Evolutionary conservation across 1,140 invertebrate genomes (phyloP).

Genomic region (Vanessa atalanta): DNA sequence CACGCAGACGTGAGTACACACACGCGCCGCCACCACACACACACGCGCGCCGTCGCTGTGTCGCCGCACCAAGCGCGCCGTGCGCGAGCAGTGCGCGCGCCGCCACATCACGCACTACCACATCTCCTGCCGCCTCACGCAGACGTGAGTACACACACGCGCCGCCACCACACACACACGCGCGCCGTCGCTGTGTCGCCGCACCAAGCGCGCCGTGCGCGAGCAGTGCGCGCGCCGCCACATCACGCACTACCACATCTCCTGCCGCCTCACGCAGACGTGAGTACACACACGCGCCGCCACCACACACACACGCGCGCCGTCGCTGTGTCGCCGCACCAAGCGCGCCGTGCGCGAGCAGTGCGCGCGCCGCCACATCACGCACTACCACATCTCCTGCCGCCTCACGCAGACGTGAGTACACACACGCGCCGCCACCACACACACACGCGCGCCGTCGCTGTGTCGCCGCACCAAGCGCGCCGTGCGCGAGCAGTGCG

Average conservation of each 20-base stretch:
- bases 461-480: slow-evolving; percentile 95
- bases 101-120: slow-evolving; percentile 84
- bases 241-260: slow-evolving; percentile 86
- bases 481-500: slow-evolving; percentile 88
- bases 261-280: slow-evolving; percentile 93
- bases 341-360: slow-evolving; percentile 90
- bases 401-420: slow-evolving; percentile 89
- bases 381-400: slow-evolving; percentile 87
- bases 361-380: slow-evolving; percentile 84
- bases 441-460: slow-evolving; percentile 89
- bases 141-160: slow-evolving; percentile 62
- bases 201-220: slow-evolving; percentile 92
- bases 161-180: slow-evolving; percentile 55
- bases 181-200: slow-evolving; percentile 90
- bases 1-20: slow-evolving; percentile 84
- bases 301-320: slow-evolving; percentile 78
- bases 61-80: slow-evolving; percentile 92
- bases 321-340: slow-evolving; percentile 93
- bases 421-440: slow-evolving; percentile 89
- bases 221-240: slow-evolving; percentile 86
- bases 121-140: slow-evolving; percentile 93
- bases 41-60: slow-evolving; percentile 89
- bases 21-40: too few relatives aligned
- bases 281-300: too few relatives aligned
- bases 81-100: slow-evolving; percentile 87